Evolutionary conservation across 2,797 vertebrate genomes (phyloP), one percentile per base, ranked within the genome.

Genomic region (Diplodus puntazzo): DNA sequence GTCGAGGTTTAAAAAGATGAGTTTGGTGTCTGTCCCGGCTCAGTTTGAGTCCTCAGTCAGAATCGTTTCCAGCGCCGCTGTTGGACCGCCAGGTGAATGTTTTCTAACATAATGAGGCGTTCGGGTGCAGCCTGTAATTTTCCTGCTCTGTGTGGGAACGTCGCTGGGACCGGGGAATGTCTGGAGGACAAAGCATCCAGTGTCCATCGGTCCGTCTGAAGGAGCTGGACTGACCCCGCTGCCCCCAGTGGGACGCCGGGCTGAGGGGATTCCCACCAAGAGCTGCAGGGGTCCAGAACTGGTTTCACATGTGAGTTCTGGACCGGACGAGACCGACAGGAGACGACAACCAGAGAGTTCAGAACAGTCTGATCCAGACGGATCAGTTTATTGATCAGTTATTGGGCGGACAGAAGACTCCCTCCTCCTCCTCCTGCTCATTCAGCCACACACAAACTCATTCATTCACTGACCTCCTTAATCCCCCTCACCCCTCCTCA

Each of bases 131-230:
- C 59, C 54, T 75, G 86, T 88, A 53, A 66, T 81, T 69, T 63
- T 45, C 60, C n/a, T 6, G 60, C 77, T 69, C 17, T 30, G 64
- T 69, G 83, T 89, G 86, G 87, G 80, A 80, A 42, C 45, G 43
- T 9, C 9, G 11, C 69, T 65, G 69, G 18, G 76, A 50, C 21
- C 8, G 16, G 76, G 80, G 82, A 88, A 82, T 84, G 83, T 89
- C 16, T 30, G 75, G 49, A 73, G 66, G 80, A 90, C 87, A 91
- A 90, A 89, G 83, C 45, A 20, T 62, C 83, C 82, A 82, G 80
- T 90, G 87, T 88, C 75, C 50, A 2, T 69, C 59, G 10, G 52
- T 55, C 43, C 11, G 1, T 65, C 72, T 75, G 76, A 77, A 68
- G 77, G 83, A 71, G 80, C 61, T 2, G 25, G 14, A 11, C 34